Conservation (phyloP, 2,888 invertebrate genomes). For the Myathropa florea region DNA sequence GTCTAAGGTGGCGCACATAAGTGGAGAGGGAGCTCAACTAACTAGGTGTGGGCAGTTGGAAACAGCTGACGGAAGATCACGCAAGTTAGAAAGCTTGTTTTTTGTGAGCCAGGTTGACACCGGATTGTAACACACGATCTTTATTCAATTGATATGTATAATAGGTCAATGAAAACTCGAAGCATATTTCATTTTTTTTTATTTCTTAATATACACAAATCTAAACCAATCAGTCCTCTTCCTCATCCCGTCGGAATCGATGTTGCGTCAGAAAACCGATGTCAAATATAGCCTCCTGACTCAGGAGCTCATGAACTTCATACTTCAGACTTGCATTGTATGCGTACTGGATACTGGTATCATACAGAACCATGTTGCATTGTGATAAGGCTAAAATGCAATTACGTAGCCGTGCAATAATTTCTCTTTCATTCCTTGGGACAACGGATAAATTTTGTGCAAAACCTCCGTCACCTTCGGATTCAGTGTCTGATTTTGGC, state of each 20-base stretch:
- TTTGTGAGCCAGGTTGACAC: no score
- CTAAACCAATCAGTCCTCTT: slow-evolving; percentile 39
- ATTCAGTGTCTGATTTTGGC: slow-evolving; percentile 84
- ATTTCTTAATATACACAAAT: background rate
- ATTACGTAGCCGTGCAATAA: slow-evolving; percentile 93
- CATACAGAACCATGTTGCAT: slow-evolving; percentile 94
- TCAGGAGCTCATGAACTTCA: slow-evolving; percentile 88
- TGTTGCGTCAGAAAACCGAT: slow-evolving; percentile 90
- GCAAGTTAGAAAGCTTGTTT: no score
- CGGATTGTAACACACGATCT: no score
- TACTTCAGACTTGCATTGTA: slow-evolving; percentile 94
- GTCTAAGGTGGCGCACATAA: no score
- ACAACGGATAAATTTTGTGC: slow-evolving; percentile 88
- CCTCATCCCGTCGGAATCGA: slow-evolving; percentile 83
- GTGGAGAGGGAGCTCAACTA: no score
- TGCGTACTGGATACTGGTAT: slow-evolving; percentile 94
- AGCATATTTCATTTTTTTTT: background rate
- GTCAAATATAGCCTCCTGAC: slow-evolving; percentile 92
- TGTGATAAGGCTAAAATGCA: slow-evolving; percentile 93
- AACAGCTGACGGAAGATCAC: no score
- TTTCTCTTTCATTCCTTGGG: slow-evolving; percentile 87
- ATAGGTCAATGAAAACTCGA: background rate
- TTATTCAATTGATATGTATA: no score
- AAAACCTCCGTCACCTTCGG: slow-evolving; percentile 87
- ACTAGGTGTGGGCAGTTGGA: no score